A percentile compares a stretch with the other conserved stretches of the same genome.
phyloP scores from a whole-genome alignment of 92 coral and sea anemone species.

The Umimayanthus chanpuru region DNA sequence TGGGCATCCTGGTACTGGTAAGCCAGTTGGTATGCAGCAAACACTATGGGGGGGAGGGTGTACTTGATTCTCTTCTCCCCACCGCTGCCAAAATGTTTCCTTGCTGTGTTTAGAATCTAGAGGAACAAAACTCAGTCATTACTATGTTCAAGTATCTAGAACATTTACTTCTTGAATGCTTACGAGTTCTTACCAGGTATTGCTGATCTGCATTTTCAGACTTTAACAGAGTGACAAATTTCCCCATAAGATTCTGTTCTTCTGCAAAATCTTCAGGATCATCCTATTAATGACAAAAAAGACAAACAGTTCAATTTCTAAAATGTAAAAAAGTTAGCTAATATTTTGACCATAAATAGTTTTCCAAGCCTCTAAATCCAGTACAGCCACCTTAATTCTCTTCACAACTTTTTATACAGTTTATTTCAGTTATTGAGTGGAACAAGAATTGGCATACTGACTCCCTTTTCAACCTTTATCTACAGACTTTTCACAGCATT shows the following conservation, averaged over 20 bases:
- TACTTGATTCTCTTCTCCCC: slow-evolving; percentile 97
- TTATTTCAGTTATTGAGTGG: no score
- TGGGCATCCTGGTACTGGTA: slow-evolving; percentile 82
- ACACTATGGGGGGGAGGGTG: slow-evolving; percentile 94
- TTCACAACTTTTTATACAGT: no score
- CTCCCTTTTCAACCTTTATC: no score
- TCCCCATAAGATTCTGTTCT: slow-evolving; percentile 97
- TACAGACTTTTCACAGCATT: no score
- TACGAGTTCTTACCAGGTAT: slow-evolving; percentile 75
- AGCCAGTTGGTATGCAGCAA: slow-evolving; percentile 94
- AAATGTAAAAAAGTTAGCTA: not conserved
- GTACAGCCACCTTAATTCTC: no score
- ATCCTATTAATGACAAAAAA: slow-evolving; percentile 53
- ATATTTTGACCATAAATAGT: no score
- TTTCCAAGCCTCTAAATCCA: no score
- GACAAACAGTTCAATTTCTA: not conserved
- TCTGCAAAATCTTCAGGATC: slow-evolving; percentile 98
- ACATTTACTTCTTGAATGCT: not conserved
- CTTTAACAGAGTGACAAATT: slow-evolving; percentile 85
- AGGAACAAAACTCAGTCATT: not conserved
- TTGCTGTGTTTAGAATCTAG: slow-evolving; percentile 95
- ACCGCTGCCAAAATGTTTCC: slow-evolving; percentile 99
- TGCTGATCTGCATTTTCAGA: slow-evolving; percentile 95
- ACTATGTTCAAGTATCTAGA: not conserved
- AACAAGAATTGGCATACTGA: no score